These are phyloP conservation scores for Lordiphosa mommai DNA, from an alignment of 1,140 invertebrate species.

Conservation along the genomic window DNA sequence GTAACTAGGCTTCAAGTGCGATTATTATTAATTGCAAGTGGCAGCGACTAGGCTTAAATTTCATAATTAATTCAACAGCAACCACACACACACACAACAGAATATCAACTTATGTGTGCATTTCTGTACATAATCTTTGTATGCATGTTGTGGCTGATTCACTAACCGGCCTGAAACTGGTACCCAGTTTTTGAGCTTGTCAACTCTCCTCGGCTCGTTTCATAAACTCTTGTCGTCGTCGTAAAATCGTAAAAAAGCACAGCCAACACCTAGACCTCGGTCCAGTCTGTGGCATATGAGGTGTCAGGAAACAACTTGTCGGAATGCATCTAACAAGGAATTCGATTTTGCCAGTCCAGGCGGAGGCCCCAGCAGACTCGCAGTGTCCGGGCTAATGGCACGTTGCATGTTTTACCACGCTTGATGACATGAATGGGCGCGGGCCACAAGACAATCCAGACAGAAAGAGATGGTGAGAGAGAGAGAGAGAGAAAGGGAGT, in stretches of 20 bases:
- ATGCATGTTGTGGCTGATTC: conserved; percentile 34
- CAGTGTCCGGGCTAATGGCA: conserved; percentile 68
- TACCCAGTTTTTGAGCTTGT: conserved; percentile 47
- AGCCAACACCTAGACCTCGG: conserved; percentile 60
- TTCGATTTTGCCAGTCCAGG: conserved; percentile 69
- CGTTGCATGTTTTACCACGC: conserved; percentile 79
- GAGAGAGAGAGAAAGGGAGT: neutral
- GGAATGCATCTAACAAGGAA: conserved; percentile 79
- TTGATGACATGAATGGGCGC: conserved; percentile 79
- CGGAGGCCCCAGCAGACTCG: conserved; percentile 6
- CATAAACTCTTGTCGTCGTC: conserved; percentile 68
- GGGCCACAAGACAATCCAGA: conserved; percentile 54
- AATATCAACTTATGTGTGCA: conserved; percentile 1
- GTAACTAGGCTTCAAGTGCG: conserved; percentile 53
- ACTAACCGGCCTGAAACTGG: conserved; percentile 45
- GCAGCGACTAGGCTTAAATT: conserved; percentile 62
- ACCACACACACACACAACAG: conserved; percentile 25
- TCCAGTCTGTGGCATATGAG: conserved; percentile 36
- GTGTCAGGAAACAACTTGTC: conserved; percentile 79
- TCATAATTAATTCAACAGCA: conserved; percentile 74
- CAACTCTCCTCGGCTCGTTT: conserved; percentile 69
- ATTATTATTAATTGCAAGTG: conserved; percentile 77
- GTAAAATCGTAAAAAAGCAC: conserved; percentile 57
- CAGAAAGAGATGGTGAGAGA: conserved; percentile 12
- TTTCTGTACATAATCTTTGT: no score